Evolutionary conservation across 2,113 vertebrate species (phyloP).

Genomic region (Centrocercus urophasianus): DNA sequence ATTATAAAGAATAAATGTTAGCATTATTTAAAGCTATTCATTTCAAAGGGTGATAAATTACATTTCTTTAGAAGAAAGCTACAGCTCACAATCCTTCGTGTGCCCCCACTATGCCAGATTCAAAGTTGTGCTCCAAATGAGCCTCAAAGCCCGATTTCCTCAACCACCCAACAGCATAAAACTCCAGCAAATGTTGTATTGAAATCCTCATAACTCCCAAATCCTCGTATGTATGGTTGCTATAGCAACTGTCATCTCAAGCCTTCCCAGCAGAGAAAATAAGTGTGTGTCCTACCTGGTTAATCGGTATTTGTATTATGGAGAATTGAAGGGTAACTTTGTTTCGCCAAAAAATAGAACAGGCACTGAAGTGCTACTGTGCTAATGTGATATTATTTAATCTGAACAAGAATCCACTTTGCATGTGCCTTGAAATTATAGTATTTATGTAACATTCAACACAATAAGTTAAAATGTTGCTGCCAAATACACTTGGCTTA

Average conservation of each 20-base stretch:
- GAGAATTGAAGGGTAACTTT: slow-evolving; percentile 43
- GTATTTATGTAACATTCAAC: slow-evolving; percentile 41
- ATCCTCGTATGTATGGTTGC: slow-evolving; percentile 42
- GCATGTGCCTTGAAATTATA: background rate
- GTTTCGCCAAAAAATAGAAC: slow-evolving; percentile 19
- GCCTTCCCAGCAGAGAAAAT: slow-evolving; percentile 60
- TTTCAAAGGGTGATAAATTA: background rate
- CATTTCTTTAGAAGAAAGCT: background rate
- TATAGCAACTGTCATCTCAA: slow-evolving; percentile 64
- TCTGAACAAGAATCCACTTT: slow-evolving; percentile 15
- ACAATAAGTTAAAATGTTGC: background rate
- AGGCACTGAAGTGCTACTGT: background rate
- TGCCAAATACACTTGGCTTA: slow-evolving; percentile 9
- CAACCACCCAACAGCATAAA: background rate
- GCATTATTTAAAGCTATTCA: background rate
- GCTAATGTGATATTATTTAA: slow-evolving; percentile 58
- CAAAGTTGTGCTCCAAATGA: background rate
- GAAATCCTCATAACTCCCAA: slow-evolving; percentile 28
- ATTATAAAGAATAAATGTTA: background rate
- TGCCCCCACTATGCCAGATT: background rate
- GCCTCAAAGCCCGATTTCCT: background rate
- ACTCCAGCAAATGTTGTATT: slow-evolving; percentile 22
- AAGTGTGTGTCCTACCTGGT: slow-evolving; percentile 44
- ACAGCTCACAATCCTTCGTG: rapidly evolving
- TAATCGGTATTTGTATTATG: slow-evolving; percentile 56